Evolutionary conservation across 1,140 invertebrate genomes (phyloP).

Genomic region (Mycetomoellerius zeteki): DNA sequence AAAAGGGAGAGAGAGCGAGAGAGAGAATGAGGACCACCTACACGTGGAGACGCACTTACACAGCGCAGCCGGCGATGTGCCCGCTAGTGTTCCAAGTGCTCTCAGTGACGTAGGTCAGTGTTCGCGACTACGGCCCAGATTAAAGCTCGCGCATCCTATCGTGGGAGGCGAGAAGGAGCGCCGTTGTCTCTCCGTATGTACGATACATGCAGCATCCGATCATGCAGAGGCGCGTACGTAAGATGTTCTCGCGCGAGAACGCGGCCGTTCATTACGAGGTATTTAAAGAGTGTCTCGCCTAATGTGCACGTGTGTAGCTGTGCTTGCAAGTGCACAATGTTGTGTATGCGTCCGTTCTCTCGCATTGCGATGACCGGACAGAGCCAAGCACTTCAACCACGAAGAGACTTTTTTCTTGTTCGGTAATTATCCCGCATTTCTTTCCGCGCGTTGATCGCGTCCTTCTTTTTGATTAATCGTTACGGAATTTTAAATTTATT

Average conservation of each 20-base stretch:
- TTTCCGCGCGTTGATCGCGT: neutral
- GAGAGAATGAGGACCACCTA: constrained; percentile 56
- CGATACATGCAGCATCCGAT: constrained; percentile 24
- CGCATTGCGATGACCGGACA: neutral
- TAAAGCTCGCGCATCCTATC: constrained; percentile 41
- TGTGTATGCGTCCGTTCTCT: neutral
- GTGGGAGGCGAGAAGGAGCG: neutral
- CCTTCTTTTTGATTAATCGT: neutral
- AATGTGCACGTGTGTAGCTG: constrained; percentile 45
- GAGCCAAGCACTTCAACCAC: neutral
- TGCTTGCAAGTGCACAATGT: constrained; percentile 54
- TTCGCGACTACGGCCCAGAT: constrained; percentile 70
- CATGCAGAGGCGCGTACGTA: constrained; percentile 61
- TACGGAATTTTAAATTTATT: neutral
- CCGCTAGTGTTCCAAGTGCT: constrained; percentile 73
- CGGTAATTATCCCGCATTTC: constrained; percentile 1
- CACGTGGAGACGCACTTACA: constrained; percentile 21
- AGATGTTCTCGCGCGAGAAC: constrained; percentile 54
- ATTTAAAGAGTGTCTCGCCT: constrained; percentile 54
- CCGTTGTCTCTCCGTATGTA: neutral
- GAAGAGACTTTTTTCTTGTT: neutral
- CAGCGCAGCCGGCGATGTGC: constrained; percentile 42
- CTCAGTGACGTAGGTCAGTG: constrained; percentile 80
- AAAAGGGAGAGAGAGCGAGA: constrained; percentile 4
- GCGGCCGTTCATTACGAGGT: constrained; percentile 44